Evolutionary conservation across 2,888 invertebrate species (phyloP), one percentile per base, ranked within the genome.

Genomic region (Meiosimyza platycephala): DNA sequence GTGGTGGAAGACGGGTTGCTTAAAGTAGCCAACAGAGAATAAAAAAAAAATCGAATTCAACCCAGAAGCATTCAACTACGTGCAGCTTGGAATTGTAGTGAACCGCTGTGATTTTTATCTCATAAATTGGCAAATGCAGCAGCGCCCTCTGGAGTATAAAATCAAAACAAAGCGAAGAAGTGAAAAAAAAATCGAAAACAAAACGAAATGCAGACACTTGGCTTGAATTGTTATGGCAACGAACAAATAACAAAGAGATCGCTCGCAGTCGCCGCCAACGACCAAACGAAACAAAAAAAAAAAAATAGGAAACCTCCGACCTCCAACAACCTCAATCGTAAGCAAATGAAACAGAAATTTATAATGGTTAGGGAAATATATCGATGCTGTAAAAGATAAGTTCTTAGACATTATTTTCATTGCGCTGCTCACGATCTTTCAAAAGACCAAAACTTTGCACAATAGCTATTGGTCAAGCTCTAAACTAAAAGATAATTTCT

Each of bases 71-170:
- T 28, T 28, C 28, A 28, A 28, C 28, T 28, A 28, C 28, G 28
- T 28, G 59, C 28, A 57, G 65, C 59, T 16, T 16, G 33, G 18
- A 48, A n/a, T 33, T 72, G 15, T 28, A 15, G 15, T 66, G 16
- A 54, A 54, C 15, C 59, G 54, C 71, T 40, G 73, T 72, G 77
- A 77, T 75, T 77, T 74, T 74, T 73, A 76, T 77, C 75, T 70
- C 71, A 77, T 77, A 76, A 77, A 77, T 75, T 76, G 75, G 74
- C 71, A 74, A 71, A 73, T 67, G 72, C 70, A 70, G 60, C 64
- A 60, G 72, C 73, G 64, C 70, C 72, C 67, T 73, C 66, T 71
- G 71, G 60, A 59, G 65, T 18, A 64, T 59, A 50, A 68, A 33
- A 68, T 63, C 50, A 50, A 63, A 69, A 52, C 51, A 72, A 57